Evolutionary conservation across 2,113 vertebrate species (phyloP), one percentile per base, ranked within the genome.

Genomic region (Odobenus rosmarus): DNA sequence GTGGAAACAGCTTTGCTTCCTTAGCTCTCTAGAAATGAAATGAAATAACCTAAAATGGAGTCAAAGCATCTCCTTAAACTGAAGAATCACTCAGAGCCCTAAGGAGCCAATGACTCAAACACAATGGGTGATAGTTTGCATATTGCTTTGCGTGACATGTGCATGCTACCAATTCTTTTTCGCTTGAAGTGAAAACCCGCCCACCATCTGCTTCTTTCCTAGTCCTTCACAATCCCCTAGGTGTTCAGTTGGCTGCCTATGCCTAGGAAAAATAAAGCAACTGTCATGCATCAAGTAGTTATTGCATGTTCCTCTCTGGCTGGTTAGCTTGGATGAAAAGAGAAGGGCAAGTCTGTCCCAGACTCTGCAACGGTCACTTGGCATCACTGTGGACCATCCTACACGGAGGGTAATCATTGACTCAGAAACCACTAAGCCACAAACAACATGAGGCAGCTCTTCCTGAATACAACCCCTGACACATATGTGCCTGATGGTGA

Each of bases 121-220:
- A 81, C 83, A 76, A 90, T 23, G 88, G 84, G 71, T 61, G n/a
- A 94, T 2, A 51, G 69, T 96, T 79, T 97, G 80, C 90, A 64
- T 49, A 71, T 0, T 92, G 87, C 87, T 96, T 55, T 89, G 59
- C 57, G n/a, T 84, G 93, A 64, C 51, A 97, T 95, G 83, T 96
- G 79, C 72, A 87, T 24, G 51, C 36, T 36, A 72, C 92, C 3
- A n/a, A 72, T 95, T 97, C 92, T 93, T 31, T 96, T 95, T 88
- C 55, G 74, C 83, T 95, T 36, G 51, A 87, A 96, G 87, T 87
- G 92, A 95, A 96, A 98, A 92, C 83, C 97, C 1, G 0, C 95
- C 97, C 87, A 87, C 93, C 93, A 96, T 89, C 92, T 96, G 92
- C 92, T 90, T 80, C 92, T 61, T 82, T 42, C 61, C 51, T 71